Evolutionary conservation across 2,113 vertebrate genomes (phyloP).

Genomic region (Sula dactylatra): DNA sequence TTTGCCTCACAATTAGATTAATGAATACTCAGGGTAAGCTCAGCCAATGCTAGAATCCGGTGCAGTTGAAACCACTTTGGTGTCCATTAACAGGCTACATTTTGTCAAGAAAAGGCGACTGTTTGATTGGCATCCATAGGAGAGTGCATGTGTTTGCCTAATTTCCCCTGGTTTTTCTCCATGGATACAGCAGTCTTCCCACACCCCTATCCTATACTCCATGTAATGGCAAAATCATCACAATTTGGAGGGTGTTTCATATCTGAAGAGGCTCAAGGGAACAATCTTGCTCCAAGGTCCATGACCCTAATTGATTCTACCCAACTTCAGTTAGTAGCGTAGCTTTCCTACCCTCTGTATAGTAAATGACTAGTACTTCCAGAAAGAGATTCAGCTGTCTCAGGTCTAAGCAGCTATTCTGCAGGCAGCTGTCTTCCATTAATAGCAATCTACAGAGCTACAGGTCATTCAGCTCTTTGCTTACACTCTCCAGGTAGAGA

Average conservation of each 20-base stretch:
- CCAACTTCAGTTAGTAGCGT: background rate
- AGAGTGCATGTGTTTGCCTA: accelerated
- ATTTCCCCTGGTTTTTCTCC: background rate
- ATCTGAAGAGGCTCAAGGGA: background rate
- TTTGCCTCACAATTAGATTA: conserved; percentile 68
- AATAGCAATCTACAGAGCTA: background rate
- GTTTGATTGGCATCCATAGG: background rate
- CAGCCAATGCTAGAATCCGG: conserved; percentile 40
- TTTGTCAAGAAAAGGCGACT: background rate
- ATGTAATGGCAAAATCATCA: background rate
- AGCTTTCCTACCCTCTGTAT: background rate
- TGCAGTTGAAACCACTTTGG: conserved; percentile 24
- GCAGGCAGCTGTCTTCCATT: background rate
- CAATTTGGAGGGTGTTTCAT: accelerated
- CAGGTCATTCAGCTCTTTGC: background rate
- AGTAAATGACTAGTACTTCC: background rate
- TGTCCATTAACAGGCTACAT: background rate
- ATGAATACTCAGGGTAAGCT: conserved; percentile 64
- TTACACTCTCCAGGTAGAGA: background rate
- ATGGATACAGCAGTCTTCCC: background rate
- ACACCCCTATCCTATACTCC: background rate
- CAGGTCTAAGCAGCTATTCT: background rate
- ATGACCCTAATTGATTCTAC: background rate
- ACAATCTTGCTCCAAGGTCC: background rate
- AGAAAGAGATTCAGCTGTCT: background rate